Evolutionary conservation across 2,888 invertebrate genomes (phyloP).

Genomic region (Caenorhabditis japonica): DNA sequence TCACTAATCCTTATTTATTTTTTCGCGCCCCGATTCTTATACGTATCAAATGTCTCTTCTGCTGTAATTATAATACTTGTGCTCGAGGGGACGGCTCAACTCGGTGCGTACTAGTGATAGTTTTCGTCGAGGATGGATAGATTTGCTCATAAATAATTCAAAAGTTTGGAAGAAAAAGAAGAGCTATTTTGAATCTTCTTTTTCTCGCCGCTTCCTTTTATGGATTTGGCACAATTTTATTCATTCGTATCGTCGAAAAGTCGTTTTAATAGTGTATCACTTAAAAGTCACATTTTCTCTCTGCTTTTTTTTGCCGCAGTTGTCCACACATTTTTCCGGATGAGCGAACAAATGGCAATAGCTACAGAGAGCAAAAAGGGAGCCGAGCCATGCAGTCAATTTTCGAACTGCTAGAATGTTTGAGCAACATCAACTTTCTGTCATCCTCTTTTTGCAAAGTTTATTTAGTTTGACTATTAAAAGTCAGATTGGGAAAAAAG

Average conservation of each 20-base stretch:
- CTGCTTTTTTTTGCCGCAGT: slow-evolving; percentile 16
- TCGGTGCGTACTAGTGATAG: not conserved
- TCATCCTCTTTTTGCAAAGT: too few species aligned
- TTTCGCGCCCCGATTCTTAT: too few species aligned
- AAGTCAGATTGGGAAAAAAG: too few species aligned
- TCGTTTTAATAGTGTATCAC: slow-evolving; percentile 4
- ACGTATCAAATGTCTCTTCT: slow-evolving; percentile 27
- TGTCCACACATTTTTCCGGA: slow-evolving; percentile 44
- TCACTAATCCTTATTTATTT: slow-evolving; percentile 2
- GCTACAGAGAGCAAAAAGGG: too few species aligned
- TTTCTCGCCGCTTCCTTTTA: slow-evolving; percentile 13
- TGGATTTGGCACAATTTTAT: slow-evolving; percentile 9
- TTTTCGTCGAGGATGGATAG: slow-evolving; percentile 16
- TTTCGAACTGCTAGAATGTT: slow-evolving; percentile 8
- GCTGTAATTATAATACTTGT: too few species aligned
- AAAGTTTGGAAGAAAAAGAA: slow-evolving; percentile 18
- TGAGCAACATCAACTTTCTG: too few species aligned
- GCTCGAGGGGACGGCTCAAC: too few species aligned
- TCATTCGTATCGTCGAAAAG: slow-evolving; percentile 19
- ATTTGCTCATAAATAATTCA: slow-evolving; percentile 38
- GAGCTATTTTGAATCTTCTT: slow-evolving; percentile 28
- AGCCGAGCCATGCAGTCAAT: slow-evolving; percentile 2
- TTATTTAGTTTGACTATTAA: too few species aligned
- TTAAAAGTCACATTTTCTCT: slow-evolving; percentile 12
- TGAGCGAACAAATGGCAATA: slow-evolving; percentile 20